Conservation (phyloP, 2,888 invertebrate species). For the Idaea dimidiata region DNA sequence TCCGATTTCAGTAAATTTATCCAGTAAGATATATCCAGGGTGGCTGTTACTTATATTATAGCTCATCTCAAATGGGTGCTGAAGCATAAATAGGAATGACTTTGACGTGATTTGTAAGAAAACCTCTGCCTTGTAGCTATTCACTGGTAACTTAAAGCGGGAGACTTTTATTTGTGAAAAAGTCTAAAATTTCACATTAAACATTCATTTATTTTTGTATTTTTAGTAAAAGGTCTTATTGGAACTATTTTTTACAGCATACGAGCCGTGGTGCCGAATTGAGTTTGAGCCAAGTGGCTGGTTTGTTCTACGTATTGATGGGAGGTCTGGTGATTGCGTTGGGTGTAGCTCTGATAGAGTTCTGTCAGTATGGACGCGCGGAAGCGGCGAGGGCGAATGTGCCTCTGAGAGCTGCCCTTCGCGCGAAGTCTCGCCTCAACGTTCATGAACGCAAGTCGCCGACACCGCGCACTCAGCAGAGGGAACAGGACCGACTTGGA, state of each 20-base stretch:
- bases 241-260: constrained; percentile 76
- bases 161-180: background rate
- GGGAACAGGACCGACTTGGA: constrained; percentile 62
- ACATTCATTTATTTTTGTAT: background rate
- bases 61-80: no score
- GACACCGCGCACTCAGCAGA: constrained; percentile 44
- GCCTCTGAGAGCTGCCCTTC: constrained; percentile 90
- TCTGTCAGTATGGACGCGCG: constrained; percentile 92
- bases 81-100: no score
- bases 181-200: no score
- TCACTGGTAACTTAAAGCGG: background rate
- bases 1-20: no score
- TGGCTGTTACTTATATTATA: no score
- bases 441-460: constrained; percentile 41
- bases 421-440: constrained; percentile 84
- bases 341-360: constrained; percentile 94
- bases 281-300: constrained; percentile 97
- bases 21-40: no score
- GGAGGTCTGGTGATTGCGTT: constrained; percentile 94
- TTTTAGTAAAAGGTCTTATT: background rate
- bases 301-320: constrained; percentile 98
- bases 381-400: constrained; percentile 90
- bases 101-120: no score
- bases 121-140: no score
- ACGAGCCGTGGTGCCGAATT: constrained; percentile 86